Percentiles rank a stretch among this genome's conserved stretches.
Conservation (phyloP, 2,888 invertebrate genomes). For the Nipponacmea schrenckii region DNA sequence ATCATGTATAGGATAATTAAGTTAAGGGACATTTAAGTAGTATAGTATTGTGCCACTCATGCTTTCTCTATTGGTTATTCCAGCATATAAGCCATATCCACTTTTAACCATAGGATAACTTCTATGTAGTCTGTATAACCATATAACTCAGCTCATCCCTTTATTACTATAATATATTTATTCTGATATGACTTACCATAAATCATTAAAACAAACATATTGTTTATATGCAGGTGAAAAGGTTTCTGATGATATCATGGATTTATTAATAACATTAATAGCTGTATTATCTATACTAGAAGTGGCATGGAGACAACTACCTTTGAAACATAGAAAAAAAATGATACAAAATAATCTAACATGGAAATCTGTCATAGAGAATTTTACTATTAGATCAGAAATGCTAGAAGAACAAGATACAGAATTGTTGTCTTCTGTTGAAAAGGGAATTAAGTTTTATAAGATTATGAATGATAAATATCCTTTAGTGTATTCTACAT, state of each 20-base stretch:
- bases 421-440: not conserved
- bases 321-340: not conserved
- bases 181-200: too few relatives aligned
- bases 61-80: too few relatives aligned
- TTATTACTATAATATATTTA: too few relatives aligned
- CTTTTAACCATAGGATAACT: too few relatives aligned
- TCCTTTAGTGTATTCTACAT: slow-evolving; percentile 34
- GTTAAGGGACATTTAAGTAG: too few relatives aligned
- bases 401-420: not conserved
- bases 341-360: too few relatives aligned
- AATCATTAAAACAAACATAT: too few relatives aligned
- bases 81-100: too few relatives aligned
- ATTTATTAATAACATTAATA: slow-evolving; percentile 36
- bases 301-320: slow-evolving; percentile 3
- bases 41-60: too few relatives aligned
- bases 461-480: slow-evolving; percentile 19
- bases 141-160: too few relatives aligned
- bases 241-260: slow-evolving; percentile 30
- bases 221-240: slow-evolving; percentile 30
- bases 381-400: not conserved
- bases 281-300: slow-evolving; percentile 33
- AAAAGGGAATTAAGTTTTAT: slow-evolving; percentile 28
- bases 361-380: not conserved
- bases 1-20: too few relatives aligned
- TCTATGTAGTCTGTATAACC: too few relatives aligned